Evolutionary conservation across 2,797 vertebrate genomes (phyloP).

Genomic region (Scarus forsteni): DNA sequence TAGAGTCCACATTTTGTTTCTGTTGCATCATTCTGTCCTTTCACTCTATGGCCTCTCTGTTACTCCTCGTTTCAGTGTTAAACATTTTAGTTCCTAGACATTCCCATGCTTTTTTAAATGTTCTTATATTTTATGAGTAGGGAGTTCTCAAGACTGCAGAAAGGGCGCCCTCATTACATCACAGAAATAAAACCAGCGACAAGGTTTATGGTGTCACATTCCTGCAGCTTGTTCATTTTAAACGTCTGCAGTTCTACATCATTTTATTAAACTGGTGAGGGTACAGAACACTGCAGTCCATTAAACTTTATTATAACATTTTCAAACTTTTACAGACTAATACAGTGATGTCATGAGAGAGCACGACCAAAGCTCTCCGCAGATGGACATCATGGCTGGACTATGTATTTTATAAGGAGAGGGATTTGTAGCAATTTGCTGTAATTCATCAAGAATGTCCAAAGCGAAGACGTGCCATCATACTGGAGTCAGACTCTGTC

Average conservation of each 20-base stretch:
- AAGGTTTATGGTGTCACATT: slow-evolving; percentile 38
- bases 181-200: slow-evolving; percentile 31
- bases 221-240: slow-evolving; percentile 32
- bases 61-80: no score
- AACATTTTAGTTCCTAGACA: background rate
- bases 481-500: background rate
- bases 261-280: slow-evolving; percentile 32
- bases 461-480: background rate
- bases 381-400: slow-evolving; percentile 1
- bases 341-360: slow-evolving; percentile 53
- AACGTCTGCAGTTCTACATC: slow-evolving; percentile 45
- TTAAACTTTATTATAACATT: slow-evolving; percentile 52
- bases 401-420: slow-evolving; percentile 9
- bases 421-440: background rate
- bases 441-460: background rate
- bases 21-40: no score
- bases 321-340: slow-evolving; percentile 47
- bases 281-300: slow-evolving; percentile 46
- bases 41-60: background rate
- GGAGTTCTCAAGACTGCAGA: slow-evolving; percentile 1
- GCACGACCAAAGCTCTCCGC: slow-evolving; percentile 11
- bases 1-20: no score
- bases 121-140: slow-evolving; percentile 5
- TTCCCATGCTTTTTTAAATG: slow-evolving; percentile 11
- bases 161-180: slow-evolving; percentile 33